Evolutionary conservation across 2,113 vertebrate genomes (phyloP), one percentile per base, ranked within the genome.

Genomic region (Periophthalmus modestus): DNA sequence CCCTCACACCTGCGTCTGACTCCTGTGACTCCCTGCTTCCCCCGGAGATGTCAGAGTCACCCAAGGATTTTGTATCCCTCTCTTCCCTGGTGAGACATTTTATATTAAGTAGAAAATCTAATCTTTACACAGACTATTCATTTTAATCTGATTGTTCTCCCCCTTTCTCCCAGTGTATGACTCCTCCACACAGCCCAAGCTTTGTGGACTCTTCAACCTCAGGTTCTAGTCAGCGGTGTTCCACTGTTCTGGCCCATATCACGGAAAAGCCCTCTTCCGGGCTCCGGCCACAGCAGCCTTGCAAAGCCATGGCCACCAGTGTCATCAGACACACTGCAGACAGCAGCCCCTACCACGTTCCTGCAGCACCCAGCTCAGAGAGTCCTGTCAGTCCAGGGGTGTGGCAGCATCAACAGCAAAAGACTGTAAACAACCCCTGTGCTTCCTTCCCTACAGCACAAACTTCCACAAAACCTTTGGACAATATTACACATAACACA

Each of bases 111-210:
- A 43, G 18, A 55, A 47, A 59, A 65, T 9, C 2, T 9, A 16
- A 13, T 5, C 12, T 28, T 59, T 74, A 1, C 21, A 19, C 46
- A 3, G 52, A 5, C 14, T 50, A 50, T 16, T 50, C 4, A 14
- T 13, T 43, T 14, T 7, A 23, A 24, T 34, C 66, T 67, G 43
- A 67, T 47, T 2, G 7, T 11, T 23, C 33, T 58, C 2, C 62
- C 33, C 24, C 80, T 43, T 69, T 75, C 59, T 82, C 86, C 11
- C 89, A 99, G 98, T 99, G 96, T 63, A 99, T 99, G 94, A 99
- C 97, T 21, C 98, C 97, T 33, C 98, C 97, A 3, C 97, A 98
- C 88, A 99, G 98, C 86, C 98, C 98, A 63, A 97, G 95, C 82
- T 95, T 95, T 16, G 65, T 85, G 7, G 98, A 98, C 83, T 89